Percentiles rank a stretch among this genome's conserved stretches.
These are phyloP conservation scores for Macaria notata DNA, from an alignment of 2,888 invertebrate species.

Conservation along the genomic window DNA sequence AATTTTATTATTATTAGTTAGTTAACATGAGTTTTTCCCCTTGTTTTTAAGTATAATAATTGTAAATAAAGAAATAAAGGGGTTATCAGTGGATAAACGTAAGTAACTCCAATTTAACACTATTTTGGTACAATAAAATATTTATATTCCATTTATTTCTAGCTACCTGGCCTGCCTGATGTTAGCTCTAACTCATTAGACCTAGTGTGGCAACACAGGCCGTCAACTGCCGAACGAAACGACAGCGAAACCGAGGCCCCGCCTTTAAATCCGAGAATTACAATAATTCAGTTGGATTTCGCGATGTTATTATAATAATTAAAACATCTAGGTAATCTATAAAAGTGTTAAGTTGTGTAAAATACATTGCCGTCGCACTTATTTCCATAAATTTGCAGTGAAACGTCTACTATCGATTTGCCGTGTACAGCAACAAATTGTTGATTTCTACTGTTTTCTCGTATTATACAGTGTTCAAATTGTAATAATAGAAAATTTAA, in stretches of 20 bases:
- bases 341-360: constrained; percentile 12
- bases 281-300: constrained; percentile 68
- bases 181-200: too few relatives aligned
- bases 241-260: constrained; percentile 73
- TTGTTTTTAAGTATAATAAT: too few relatives aligned
- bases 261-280: constrained; percentile 71
- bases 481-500: constrained; percentile 43
- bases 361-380: constrained; percentile 1
- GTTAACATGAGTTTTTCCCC: too few relatives aligned
- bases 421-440: constrained; percentile 58
- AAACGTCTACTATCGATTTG: constrained; percentile 69
- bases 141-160: too few relatives aligned
- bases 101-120: too few relatives aligned
- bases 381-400: constrained; percentile 25
- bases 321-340: constrained; percentile 62
- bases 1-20: too few relatives aligned
- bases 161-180: too few relatives aligned
- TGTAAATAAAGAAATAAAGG: too few relatives aligned
- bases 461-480: constrained; percentile 46
- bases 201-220: constrained; percentile 1
- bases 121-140: too few relatives aligned
- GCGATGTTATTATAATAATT: constrained; percentile 74
- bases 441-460: constrained; percentile 60
- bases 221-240: constrained; percentile 73
- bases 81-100: too few relatives aligned